phyloP scores from a whole-genome alignment of 2,797 vertebrate species.

The Paedocypris micromegethes region DNA sequence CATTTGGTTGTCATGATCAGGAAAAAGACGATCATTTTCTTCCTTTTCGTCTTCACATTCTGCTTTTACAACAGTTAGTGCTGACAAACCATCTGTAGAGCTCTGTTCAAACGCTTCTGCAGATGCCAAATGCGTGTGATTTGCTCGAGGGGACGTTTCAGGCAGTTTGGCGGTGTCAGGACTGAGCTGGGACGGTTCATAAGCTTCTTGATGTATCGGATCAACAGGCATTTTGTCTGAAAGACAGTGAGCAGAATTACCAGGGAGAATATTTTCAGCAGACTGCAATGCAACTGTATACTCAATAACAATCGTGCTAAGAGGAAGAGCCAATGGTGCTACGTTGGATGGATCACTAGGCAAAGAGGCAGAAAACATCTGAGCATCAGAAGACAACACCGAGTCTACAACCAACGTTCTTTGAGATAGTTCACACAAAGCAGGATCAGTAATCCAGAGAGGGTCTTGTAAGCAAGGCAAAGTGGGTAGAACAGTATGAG shows the following conservation, averaged over 20 bases:
- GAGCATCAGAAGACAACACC: slow-evolving; percentile 55
- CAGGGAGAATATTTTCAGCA: slow-evolving; percentile 55
- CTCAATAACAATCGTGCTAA: slow-evolving; percentile 73
- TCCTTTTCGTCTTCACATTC: slow-evolving; percentile 45
- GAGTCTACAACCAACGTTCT: slow-evolving; percentile 60
- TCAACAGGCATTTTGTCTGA: slow-evolving; percentile 58
- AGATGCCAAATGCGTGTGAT: slow-evolving; percentile 3
- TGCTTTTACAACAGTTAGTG: slow-evolving; percentile 44
- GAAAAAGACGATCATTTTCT: slow-evolving; percentile 34
- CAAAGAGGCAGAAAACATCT: slow-evolving; percentile 57
- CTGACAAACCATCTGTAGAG: slow-evolving; percentile 46
- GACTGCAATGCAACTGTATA: slow-evolving; percentile 70
- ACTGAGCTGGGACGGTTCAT: slow-evolving; percentile 53
- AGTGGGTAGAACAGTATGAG: slow-evolving; percentile 60
- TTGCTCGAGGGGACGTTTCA: slow-evolving; percentile 13
- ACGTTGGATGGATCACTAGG: slow-evolving; percentile 62
- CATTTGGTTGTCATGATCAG: slow-evolving; percentile 21
- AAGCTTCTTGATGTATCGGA: slow-evolving; percentile 58
- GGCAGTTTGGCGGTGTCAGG: slow-evolving; percentile 26
- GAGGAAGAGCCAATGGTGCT: slow-evolving; percentile 66
- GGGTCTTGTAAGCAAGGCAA: slow-evolving; percentile 60
- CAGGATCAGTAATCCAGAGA: slow-evolving; percentile 61
- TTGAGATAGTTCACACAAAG: slow-evolving; percentile 59
- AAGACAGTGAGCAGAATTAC: slow-evolving; percentile 53
- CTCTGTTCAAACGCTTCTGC: slow-evolving; percentile 6